Percentiles rank a stretch among this genome's conserved stretches.
phyloP scores from a whole-genome alignment of 2,797 vertebrate genomes.

The Anomalospiza imberbis region DNA sequence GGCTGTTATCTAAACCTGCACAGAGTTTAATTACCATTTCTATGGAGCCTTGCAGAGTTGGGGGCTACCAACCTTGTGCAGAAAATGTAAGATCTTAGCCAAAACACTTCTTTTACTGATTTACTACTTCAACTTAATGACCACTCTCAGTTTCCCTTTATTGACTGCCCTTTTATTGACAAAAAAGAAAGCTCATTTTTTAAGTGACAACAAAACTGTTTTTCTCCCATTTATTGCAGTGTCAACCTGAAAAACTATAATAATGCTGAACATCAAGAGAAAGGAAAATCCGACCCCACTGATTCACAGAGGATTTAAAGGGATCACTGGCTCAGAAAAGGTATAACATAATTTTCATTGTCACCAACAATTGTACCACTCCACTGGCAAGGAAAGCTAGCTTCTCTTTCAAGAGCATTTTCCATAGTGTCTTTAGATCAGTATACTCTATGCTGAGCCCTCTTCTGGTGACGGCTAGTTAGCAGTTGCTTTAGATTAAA shows the following conservation, averaged over 20 bases:
- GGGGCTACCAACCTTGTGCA: neutral
- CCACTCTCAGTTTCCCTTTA: neutral
- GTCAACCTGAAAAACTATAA: neutral
- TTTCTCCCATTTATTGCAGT: neutral
- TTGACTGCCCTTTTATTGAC: neutral
- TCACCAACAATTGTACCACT: neutral
- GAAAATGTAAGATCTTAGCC: neutral
- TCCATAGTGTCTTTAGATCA: neutral
- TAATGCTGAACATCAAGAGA: neutral
- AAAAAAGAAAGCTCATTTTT: neutral
- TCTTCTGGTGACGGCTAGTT: neutral
- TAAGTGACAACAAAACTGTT: neutral
- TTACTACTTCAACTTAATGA: neutral
- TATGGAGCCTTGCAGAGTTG: accelerated
- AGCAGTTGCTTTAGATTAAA: neutral
- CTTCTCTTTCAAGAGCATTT: neutral
- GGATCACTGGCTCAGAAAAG: neutral
- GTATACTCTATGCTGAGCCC: neutral
- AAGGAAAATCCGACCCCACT: neutral
- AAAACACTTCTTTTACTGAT: neutral
- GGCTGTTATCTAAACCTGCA: neutral
- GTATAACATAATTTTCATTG: neutral
- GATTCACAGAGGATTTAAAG: neutral
- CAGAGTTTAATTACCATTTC: neutral
- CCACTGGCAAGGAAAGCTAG: neutral